Conservation (phyloP, 2,113 vertebrate species). For the Tetrax tetrax region DNA sequence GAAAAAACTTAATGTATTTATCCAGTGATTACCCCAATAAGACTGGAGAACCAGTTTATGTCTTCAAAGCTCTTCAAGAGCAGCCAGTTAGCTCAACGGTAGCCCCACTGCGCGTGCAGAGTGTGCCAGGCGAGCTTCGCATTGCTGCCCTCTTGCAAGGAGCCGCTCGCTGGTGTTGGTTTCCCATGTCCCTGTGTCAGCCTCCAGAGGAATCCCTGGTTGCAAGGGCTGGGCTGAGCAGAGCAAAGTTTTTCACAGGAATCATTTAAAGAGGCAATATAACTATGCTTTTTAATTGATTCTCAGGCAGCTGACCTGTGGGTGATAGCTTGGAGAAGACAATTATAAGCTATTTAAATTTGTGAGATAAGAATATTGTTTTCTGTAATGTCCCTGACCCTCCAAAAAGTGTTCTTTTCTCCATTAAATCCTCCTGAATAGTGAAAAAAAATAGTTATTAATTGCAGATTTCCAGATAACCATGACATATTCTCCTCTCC, state of each 20-base stretch:
- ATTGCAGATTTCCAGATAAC: background rate
- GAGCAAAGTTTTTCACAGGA: background rate
- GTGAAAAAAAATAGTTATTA: background rate
- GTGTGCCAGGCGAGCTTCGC: background rate
- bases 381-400: background rate
- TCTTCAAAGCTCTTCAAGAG: background rate
- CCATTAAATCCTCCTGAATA: background rate
- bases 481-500: background rate
- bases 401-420: background rate
- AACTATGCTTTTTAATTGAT: background rate
- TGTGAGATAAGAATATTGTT: background rate
- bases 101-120: background rate
- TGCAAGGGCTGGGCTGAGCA: background rate
- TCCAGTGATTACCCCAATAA: background rate
- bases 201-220: background rate
- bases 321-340: background rate
- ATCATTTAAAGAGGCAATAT: background rate
- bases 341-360: background rate
- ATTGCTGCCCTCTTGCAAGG: background rate
- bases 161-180: rapidly evolving
- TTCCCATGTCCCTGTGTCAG: background rate
- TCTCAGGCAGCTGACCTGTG: background rate
- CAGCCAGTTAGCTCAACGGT: background rate
- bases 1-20: background rate
- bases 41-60: background rate